Conservation (phyloP, 1,140 invertebrate genomes). For the Drosophila funebris region DNA sequence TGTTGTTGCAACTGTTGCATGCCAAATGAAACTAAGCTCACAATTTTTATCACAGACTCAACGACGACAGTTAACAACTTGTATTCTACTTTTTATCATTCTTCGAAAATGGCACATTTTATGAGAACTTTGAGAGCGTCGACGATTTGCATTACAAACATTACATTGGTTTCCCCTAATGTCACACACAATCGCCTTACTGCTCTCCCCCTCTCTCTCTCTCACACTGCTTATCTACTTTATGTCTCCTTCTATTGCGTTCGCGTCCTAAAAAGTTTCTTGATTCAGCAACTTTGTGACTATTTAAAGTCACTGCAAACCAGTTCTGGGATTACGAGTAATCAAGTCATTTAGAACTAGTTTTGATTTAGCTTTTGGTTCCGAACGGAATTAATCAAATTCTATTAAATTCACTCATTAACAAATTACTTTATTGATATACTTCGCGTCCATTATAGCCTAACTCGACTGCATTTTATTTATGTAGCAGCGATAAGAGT, state of each 20-base stretch:
- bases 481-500: no score
- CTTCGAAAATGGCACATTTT: slow-evolving; percentile 3
- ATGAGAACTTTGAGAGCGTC: neutral
- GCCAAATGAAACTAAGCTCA: neutral
- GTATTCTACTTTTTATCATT: neutral
- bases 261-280: no score
- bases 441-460: no score
- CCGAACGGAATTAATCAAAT: no score
- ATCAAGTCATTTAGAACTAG: neutral
- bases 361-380: neutral
- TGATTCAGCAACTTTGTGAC: neutral
- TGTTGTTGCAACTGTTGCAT: neutral
- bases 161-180: slow-evolving; percentile 8
- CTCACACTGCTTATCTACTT: neutral
- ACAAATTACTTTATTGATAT: no score
- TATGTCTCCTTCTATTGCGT: neutral
- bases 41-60: slow-evolving; percentile 6
- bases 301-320: neutral
- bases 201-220: neutral
- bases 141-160: neutral
- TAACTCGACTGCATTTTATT: no score
- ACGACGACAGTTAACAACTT: neutral
- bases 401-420: no score
- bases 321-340: neutral
- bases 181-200: no score